Conservation (phyloP, 2,888 invertebrate species). For the Arctia plantaginis region DNA sequence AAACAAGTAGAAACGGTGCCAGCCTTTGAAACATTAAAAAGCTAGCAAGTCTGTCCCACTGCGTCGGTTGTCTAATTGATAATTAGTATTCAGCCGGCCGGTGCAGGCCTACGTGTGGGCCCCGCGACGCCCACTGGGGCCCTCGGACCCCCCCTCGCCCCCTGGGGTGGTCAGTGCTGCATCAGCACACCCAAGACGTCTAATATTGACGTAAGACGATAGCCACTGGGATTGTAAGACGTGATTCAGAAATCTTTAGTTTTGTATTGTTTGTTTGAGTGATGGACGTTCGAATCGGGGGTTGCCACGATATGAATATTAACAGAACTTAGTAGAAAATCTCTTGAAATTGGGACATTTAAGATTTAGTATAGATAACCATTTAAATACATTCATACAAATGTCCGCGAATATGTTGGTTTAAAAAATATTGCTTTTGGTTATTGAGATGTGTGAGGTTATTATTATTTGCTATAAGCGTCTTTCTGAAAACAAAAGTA, state of each 20-base stretch:
- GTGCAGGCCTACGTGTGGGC: slow-evolving; percentile 77
- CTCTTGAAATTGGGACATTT: not conserved
- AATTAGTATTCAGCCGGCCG: slow-evolving; percentile 79
- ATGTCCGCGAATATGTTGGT: no score
- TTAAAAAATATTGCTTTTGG: no score
- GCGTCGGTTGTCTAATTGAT: slow-evolving; percentile 68
- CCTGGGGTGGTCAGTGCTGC: slow-evolving; percentile 61
- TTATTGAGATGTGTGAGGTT: not conserved
- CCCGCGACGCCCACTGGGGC: slow-evolving; percentile 47
- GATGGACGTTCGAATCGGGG: slow-evolving; percentile 16
- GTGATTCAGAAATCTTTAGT: slow-evolving; percentile 53
- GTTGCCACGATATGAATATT: slow-evolving; percentile 2
- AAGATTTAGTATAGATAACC: not conserved
- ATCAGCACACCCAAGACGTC: slow-evolving; percentile 69
- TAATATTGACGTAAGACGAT: slow-evolving; percentile 71
- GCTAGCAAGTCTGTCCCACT: slow-evolving; percentile 24
- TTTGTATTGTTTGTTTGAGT: slow-evolving; percentile 23
- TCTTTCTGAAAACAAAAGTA: not conserved
- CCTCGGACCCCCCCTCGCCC: slow-evolving; percentile 41
- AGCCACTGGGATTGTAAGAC: slow-evolving; percentile 64
- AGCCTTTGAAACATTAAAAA: slow-evolving; percentile 26
- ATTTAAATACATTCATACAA: no score
- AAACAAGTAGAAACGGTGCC: slow-evolving; percentile 18
- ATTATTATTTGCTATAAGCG: not conserved
- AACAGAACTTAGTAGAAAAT: not conserved